These are phyloP conservation scores for Hydrochoerus hydrochaeris DNA, from an alignment of 2,113 vertebrate species.

Conservation along the genomic window DNA sequence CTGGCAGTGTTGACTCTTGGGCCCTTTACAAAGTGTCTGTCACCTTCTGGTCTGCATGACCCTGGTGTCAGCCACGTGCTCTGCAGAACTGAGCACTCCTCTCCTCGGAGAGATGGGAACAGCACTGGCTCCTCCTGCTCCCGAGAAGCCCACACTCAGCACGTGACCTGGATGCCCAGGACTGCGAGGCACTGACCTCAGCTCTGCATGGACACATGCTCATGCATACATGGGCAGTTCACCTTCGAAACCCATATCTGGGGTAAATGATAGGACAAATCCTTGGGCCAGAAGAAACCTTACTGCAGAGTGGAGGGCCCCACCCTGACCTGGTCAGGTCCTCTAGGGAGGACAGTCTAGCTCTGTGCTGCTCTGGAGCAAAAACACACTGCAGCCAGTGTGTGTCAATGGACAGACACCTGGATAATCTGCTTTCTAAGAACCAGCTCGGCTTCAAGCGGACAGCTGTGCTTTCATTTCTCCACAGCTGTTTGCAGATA, in stretches of 20 bases:
- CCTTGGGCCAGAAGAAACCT: background rate
- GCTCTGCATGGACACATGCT: background rate
- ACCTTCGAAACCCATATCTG: background rate
- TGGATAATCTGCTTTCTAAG: background rate
- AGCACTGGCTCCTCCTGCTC: background rate
- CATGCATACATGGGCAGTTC: background rate
- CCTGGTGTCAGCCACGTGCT: accelerated
- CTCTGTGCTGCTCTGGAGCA: no score
- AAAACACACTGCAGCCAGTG: accelerated
- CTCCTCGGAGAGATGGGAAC: background rate
- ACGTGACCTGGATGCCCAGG: no score
- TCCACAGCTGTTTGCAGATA: background rate
- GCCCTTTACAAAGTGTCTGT: background rate
- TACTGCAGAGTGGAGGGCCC: background rate
- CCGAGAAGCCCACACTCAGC: accelerated
- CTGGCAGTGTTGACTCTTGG: background rate
- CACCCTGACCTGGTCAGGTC: no score
- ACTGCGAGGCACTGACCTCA: background rate
- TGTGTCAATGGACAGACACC: accelerated
- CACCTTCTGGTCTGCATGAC: background rate
- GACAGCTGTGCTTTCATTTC: background rate
- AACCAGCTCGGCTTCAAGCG: background rate
- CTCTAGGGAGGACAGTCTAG: background rate
- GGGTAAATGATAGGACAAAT: accelerated
- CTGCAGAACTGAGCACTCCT: background rate